Conservation (phyloP, 1,140 invertebrate genomes). For the Armadillidium nasatum region DNA sequence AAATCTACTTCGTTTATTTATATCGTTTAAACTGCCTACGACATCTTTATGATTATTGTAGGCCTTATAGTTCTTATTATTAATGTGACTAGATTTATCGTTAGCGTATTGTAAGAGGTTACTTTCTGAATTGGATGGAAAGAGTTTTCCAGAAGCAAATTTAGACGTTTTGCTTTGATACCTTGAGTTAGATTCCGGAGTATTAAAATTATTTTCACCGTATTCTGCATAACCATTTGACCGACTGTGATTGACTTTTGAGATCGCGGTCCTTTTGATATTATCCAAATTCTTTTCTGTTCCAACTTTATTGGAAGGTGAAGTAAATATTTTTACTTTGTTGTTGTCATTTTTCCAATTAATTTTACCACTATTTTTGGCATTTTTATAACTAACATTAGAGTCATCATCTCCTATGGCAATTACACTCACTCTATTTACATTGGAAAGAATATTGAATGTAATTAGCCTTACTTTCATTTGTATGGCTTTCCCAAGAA, state of each 20-base stretch:
- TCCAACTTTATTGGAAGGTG: not conserved
- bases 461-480: not conserved
- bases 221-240: too few relatives aligned
- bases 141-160: too few relatives aligned
- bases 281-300: not conserved
- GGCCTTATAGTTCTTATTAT: not conserved
- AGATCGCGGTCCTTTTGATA: too few relatives aligned
- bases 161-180: too few relatives aligned
- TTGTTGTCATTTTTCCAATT: not conserved
- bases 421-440: slow-evolving; percentile 2
- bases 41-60: not conserved
- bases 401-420: not conserved
- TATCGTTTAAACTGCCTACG: not conserved
- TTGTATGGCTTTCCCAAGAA: not conserved
- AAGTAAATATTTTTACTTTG: not conserved
- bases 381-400: not conserved
- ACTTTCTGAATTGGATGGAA: too few relatives aligned
- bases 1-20: not conserved
- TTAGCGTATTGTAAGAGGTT: too few relatives aligned
- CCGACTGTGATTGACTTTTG: too few relatives aligned
- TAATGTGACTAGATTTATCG: not conserved
- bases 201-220: too few relatives aligned
- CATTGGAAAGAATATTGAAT: not conserved
- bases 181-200: too few relatives aligned
- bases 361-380: not conserved